Evolutionary conservation across 2,113 vertebrate species (phyloP), one percentile per base, ranked within the genome.

Genomic region (Sebastes schlegelii): DNA sequence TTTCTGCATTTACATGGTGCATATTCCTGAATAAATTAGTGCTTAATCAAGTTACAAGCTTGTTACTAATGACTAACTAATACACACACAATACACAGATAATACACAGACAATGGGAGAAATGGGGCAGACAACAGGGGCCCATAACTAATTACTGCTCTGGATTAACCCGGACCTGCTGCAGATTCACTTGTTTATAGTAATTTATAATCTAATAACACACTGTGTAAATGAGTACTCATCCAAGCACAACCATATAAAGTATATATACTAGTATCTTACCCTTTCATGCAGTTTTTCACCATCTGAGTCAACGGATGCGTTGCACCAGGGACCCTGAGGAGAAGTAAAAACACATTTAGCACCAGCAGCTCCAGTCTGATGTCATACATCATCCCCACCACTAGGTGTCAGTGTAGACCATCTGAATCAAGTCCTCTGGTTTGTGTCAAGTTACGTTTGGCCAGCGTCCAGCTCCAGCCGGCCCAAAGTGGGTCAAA

Each of bases 261-360:
- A 34, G 34, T 34, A 34, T 4, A 34, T 49, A 55, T 19, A 55
- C 11, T 4, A n/a, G 5, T 54, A n/a, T 65, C 92, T 91, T 79
- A 96, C 95, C 91, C 95, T 92, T 82, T 96, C 95, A 46, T 94
- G 91, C n/a, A 91, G 80, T 17, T 88, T 77, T 82, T 94, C 94
- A n/a, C 92, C 83, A 23, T 96, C 95, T 45, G 92, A 95, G 83
- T 96, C 95, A 0, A 94, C 84, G 57, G 89, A 91, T 3, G 88
- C 62, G 86, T 69, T 95, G 51, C 26, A 75, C 93, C 91, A 95
- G 40, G 73, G 80, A 45, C 93, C 91, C 95, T 96, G 88, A 67
- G 17, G 61, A 85, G 57, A 81, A 46, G 21, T 1, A 19, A 62
- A 52, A 42, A 60, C 12, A 51, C 0, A 75, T 4, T 64, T n/a